A percentile compares a stretch with the other conserved stretches of the same genome.
Evolutionary conservation across 2,797 vertebrate genomes (phyloP).

Genomic region (Hipposideros larvatus): DNA sequence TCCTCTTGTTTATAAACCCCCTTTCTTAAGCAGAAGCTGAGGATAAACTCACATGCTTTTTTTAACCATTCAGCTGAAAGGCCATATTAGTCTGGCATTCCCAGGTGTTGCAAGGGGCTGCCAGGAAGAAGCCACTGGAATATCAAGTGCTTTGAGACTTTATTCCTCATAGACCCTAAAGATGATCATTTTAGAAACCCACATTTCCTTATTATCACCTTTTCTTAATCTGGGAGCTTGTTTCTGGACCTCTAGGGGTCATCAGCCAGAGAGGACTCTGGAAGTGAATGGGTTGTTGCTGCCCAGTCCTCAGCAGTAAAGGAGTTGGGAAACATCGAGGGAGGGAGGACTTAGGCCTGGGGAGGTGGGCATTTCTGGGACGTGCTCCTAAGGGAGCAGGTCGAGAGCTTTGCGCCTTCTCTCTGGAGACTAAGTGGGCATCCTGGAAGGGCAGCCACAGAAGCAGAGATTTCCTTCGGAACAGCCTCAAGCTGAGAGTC

Average conservation of each 20-base stretch:
- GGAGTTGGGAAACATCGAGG: not conserved
- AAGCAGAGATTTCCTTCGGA: constrained; percentile 14
- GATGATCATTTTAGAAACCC: not conserved
- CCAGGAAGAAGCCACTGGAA: constrained; percentile 32
- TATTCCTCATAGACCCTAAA: not conserved
- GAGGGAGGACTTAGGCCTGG: not conserved
- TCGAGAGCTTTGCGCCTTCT: constrained; percentile 1
- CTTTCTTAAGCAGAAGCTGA: constrained; percentile 13
- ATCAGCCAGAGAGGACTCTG: constrained; percentile 2
- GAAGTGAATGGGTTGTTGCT: not conserved
- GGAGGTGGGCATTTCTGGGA: not conserved
- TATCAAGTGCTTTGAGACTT: constrained; percentile 48
- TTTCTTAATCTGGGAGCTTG: constrained; percentile 59
- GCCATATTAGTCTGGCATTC: not conserved
- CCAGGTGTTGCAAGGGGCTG: not conserved
- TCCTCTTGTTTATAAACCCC: constrained; percentile 29
- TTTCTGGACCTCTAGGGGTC: constrained; percentile 6
- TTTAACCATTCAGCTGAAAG: not conserved
- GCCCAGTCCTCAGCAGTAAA: not conserved
- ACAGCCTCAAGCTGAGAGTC: not conserved
- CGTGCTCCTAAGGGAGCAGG: not conserved
- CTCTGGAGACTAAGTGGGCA: not conserved
- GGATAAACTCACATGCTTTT: not conserved
- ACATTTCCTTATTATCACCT: constrained; percentile 14
- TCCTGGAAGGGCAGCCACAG: not conserved